Conservation (phyloP, 2,888 invertebrate genomes). For the Pocota personata region DNA sequence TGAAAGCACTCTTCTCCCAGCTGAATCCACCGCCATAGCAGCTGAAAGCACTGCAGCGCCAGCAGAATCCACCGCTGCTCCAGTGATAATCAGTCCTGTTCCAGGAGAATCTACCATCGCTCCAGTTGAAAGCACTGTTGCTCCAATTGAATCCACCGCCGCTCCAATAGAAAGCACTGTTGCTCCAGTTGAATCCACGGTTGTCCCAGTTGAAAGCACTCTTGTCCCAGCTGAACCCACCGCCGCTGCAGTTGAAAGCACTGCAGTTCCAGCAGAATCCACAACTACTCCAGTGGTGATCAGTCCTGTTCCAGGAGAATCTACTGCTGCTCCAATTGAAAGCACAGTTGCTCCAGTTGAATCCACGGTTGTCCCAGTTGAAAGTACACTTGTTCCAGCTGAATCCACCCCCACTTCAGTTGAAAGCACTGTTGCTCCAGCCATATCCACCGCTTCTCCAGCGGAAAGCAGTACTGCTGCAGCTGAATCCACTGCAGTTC, state of each 20-base stretch:
- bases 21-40: constrained; percentile 3
- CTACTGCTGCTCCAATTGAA: background rate
- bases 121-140: background rate
- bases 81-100: constrained; percentile 1
- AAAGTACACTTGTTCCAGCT: background rate
- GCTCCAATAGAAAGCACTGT: background rate
- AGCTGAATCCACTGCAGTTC: background rate
- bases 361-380: background rate
- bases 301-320: background rate
- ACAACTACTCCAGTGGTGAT: background rate
- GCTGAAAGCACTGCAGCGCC: background rate
- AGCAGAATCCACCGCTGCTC: constrained; percentile 45
- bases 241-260: background rate
- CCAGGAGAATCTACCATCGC: constrained; percentile 24
- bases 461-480: background rate
- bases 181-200: background rate
- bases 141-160: constrained; percentile 16
- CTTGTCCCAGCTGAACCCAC: background rate
- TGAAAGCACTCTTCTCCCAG: constrained; percentile 45
- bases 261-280: background rate
- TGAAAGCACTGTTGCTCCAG: background rate
- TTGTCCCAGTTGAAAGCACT: constrained; percentile 14
- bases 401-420: background rate
- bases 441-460: background rate
- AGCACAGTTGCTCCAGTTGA: background rate